Evolutionary conservation across 2,797 vertebrate species (phyloP).

Genomic region (Sebastes reedi): DNA sequence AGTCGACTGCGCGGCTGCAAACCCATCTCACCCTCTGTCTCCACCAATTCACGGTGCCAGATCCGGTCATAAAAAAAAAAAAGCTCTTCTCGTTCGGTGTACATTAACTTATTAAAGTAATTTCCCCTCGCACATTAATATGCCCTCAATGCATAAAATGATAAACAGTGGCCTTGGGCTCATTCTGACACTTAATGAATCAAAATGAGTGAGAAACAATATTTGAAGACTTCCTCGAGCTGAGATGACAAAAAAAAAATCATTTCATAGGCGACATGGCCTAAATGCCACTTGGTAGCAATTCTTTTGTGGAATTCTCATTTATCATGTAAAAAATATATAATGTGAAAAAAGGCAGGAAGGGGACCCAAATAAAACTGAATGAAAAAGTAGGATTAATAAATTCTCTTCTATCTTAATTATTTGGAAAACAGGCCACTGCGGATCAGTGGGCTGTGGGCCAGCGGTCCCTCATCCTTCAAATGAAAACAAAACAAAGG

Average conservation of each 20-base stretch:
- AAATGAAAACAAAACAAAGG: constrained; percentile 54
- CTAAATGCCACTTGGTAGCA: constrained; percentile 46
- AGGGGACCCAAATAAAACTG: constrained; percentile 12
- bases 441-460: constrained; percentile 15
- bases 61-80: constrained; percentile 43
- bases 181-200: constrained; percentile 49
- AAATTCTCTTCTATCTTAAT: constrained; percentile 51
- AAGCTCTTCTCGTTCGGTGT: constrained; percentile 34
- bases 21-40: constrained; percentile 50
- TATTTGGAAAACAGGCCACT: constrained; percentile 47
- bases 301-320: constrained; percentile 36
- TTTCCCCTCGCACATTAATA: constrained; percentile 56
- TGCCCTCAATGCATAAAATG: constrained; percentile 46
- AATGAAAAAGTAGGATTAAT: constrained; percentile 41
- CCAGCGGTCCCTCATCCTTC: constrained; percentile 20
- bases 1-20: constrained; percentile 29
- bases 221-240: constrained; percentile 47
- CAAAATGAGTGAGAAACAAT: constrained; percentile 60
- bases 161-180: constrained; percentile 54
- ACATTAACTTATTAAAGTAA: constrained; percentile 68
- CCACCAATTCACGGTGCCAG: constrained; percentile 43
- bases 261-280: constrained; percentile 38
- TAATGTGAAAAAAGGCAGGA: constrained; percentile 2
- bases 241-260: constrained; percentile 37
- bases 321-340: constrained; percentile 30